These are phyloP conservation scores for Drosophila equinoxialis DNA, from an alignment of 1,140 invertebrate species.

Conservation along the genomic window DNA sequence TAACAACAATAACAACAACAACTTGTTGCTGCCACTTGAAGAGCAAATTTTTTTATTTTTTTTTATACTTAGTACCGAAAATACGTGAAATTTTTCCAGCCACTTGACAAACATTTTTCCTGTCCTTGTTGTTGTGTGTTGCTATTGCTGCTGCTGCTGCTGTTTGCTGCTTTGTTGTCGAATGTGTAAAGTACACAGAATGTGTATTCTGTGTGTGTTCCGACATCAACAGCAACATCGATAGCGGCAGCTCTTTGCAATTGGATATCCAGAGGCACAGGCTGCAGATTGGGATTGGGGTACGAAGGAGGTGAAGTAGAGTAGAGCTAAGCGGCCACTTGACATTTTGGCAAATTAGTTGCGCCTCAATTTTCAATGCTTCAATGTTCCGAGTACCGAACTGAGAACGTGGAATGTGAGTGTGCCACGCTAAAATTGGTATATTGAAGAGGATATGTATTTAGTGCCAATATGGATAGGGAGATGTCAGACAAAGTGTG, in stretches of 20 bases:
- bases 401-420: slow-evolving; percentile 9
- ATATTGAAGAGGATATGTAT: slow-evolving; percentile 20
- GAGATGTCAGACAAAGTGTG: neutral
- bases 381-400: slow-evolving; percentile 7
- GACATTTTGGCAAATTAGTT: slow-evolving; percentile 57
- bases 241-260: slow-evolving; percentile 41
- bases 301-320: slow-evolving; percentile 8
- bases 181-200: slow-evolving; percentile 32
- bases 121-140: slow-evolving; percentile 25
- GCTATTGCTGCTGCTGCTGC: slow-evolving; percentile 1
- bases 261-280: slow-evolving; percentile 17
- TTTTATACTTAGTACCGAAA: slow-evolving; percentile 34
- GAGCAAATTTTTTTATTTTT: slow-evolving; percentile 38
- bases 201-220: slow-evolving; percentile 39
- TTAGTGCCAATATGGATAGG: neutral
- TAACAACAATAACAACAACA: slow-evolving; percentile 26
- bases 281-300: neutral
- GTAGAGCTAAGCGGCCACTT: slow-evolving; percentile 36
- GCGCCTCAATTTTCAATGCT: slow-evolving; percentile 51
- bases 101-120: slow-evolving; percentile 50
- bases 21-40: slow-evolving; percentile 45
- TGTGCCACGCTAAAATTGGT: slow-evolving; percentile 1
- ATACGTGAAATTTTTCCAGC: slow-evolving; percentile 61
- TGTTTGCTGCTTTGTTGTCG: slow-evolving; percentile 44
- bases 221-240: slow-evolving; percentile 26